phyloP scores from a whole-genome alignment of 2,113 vertebrate species.

The Arothron firmamentum region DNA sequence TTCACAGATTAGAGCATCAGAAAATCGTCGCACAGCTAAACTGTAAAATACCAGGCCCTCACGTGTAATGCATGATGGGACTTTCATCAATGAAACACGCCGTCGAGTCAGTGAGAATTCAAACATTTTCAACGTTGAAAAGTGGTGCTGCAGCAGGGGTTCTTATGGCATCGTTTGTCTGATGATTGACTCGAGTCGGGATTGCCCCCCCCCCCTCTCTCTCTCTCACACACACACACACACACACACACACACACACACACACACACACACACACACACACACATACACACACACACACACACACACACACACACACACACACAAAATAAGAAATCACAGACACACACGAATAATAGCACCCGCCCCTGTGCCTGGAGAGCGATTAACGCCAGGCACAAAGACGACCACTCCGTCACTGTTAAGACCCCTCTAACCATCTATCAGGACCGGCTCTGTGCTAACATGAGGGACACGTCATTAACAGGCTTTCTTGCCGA shows the following conservation, averaged over 20 bases:
- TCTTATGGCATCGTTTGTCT: too few relatives aligned
- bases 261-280: constrained; percentile 1
- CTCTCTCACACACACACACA: background rate
- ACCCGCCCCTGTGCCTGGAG: constrained; percentile 18
- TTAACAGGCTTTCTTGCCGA: constrained; percentile 47
- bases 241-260: background rate
- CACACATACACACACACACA: constrained; percentile 2
- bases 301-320: constrained; percentile 1
- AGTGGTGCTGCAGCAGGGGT: too few relatives aligned
- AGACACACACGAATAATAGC: constrained; percentile 3
- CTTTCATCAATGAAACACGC: too few relatives aligned
- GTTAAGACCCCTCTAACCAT: constrained; percentile 44
- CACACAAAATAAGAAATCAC: background rate
- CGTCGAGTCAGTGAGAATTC: too few relatives aligned
- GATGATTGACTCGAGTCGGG: too few relatives aligned
- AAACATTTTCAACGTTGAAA: too few relatives aligned
- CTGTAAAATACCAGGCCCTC: too few relatives aligned
- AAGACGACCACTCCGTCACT: constrained; percentile 52
- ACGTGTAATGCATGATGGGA: too few relatives aligned
- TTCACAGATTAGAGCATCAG: too few relatives aligned
- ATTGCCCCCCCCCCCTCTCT: background rate
- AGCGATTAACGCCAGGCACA: constrained; percentile 57
- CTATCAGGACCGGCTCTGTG: constrained; percentile 53
- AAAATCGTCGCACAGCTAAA: too few relatives aligned
- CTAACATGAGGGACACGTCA: constrained; percentile 43